A percentile compares a stretch with the other conserved stretches of the same genome.
These are phyloP conservation scores for Melipona bicolor DNA, from an alignment of 2,888 invertebrate species.

Conservation along the genomic window DNA sequence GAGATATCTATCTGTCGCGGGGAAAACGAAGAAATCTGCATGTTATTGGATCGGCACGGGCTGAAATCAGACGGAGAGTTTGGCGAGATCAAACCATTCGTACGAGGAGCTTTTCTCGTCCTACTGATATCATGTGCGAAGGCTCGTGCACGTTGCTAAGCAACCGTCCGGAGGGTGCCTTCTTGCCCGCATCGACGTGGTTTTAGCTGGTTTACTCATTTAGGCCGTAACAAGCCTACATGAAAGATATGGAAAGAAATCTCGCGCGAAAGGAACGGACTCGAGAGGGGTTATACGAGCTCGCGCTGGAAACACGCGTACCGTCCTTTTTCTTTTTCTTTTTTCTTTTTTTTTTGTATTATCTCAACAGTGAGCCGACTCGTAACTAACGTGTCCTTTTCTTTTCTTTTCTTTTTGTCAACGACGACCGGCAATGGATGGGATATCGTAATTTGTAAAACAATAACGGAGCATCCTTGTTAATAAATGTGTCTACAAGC, in stretches of 20 bases:
- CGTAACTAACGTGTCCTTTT: not conserved
- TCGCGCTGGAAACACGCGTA: not conserved
- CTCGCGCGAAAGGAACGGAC: conserved; percentile 26
- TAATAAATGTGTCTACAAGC: not conserved
- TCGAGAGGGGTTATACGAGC: not conserved
- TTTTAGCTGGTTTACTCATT: conserved; percentile 81
- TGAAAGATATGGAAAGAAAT: conserved; percentile 50
- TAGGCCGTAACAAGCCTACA: conserved; percentile 72
- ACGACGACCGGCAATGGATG: not conserved
- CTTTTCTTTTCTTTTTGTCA: not conserved
- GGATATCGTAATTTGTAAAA: not conserved
- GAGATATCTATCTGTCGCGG: not conserved
- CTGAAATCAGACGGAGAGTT: conserved; percentile 71
- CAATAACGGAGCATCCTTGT: not conserved
- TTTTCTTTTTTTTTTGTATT: conserved; percentile 1
- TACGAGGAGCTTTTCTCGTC: conserved; percentile 80
- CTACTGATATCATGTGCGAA: conserved; percentile 79
- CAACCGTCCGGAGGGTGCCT: conserved; percentile 79
- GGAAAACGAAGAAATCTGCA: conserved; percentile 61
- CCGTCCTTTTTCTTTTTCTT: no score
- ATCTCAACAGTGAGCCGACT: not conserved
- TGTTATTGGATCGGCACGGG: conserved; percentile 56
- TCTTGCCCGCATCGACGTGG: conserved; percentile 78
- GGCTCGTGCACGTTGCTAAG: conserved; percentile 81
- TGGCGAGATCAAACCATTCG: conserved; percentile 76